These are phyloP conservation scores for Cataglyphis rosenhaueri DNA, from an alignment of 2,888 invertebrate species.

Conservation along the genomic window DNA sequence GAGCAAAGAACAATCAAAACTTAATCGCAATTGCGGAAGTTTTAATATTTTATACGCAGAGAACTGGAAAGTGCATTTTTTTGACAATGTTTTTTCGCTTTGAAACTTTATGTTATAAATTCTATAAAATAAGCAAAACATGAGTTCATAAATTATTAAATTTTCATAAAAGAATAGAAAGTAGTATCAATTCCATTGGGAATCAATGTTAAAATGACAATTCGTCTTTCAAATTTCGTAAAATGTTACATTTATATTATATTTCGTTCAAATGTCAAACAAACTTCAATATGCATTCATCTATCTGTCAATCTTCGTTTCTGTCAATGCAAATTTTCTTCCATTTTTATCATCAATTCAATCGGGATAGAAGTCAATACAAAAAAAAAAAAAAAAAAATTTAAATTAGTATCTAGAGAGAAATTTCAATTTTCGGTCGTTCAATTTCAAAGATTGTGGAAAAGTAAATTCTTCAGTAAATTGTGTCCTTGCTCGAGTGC, in stretches of 20 bases:
- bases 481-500: background rate
- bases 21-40: background rate
- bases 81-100: background rate
- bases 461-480: conserved; percentile 12
- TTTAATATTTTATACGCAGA: background rate
- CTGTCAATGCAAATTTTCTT: background rate
- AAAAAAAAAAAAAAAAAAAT: background rate
- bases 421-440: conserved; percentile 8
- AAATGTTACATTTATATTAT: background rate
- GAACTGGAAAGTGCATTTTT: background rate
- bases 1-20: background rate
- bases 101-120: background rate
- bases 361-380: background rate
- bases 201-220: background rate
- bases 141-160: background rate
- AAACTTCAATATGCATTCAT: background rate
- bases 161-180: no score
- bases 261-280: background rate
- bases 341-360: background rate
- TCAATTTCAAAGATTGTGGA: conserved; percentile 10
- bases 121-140: background rate
- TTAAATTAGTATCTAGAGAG: background rate
- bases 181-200: background rate
- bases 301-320: background rate
- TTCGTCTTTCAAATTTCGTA: background rate